phyloP scores from a whole-genome alignment of 2,797 vertebrate genomes.

The Babyrousa celebensis region DNA sequence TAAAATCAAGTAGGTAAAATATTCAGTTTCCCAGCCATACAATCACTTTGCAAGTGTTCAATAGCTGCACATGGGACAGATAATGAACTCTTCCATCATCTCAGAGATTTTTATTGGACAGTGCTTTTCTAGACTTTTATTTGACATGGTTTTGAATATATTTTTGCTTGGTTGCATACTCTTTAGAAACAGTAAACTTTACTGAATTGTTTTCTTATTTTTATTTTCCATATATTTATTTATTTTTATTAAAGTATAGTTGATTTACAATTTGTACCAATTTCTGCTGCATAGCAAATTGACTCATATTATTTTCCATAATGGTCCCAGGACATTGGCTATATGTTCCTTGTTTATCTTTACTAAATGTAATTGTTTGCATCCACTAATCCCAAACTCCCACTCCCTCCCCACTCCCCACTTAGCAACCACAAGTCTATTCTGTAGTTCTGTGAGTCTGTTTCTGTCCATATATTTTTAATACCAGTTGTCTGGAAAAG shows the following conservation, averaged over 20 bases:
- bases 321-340: too few species aligned
- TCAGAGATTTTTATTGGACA: not conserved
- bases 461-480: not conserved
- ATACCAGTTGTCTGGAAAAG: not conserved
- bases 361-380: too few species aligned
- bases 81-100: not conserved
- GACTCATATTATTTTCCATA: too few species aligned
- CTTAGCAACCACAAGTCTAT: too few species aligned
- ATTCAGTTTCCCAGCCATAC: not conserved
- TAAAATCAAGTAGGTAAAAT: conserved; percentile 12
- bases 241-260: too few species aligned
- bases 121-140: not conserved
- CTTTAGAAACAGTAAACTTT: not conserved
- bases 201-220: conserved; percentile 13
- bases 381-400: too few species aligned
- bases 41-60: not conserved
- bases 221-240: not conserved
- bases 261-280: too few species aligned
- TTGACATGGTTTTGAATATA: not conserved
- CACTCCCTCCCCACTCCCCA: too few species aligned
- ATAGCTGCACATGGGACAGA: not conserved
- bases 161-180: not conserved
- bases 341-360: too few species aligned
- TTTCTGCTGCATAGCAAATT: too few species aligned
- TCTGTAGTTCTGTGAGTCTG: too few species aligned